A percentile compares a stretch with the other conserved stretches of the same genome.
These are phyloP conservation scores for Ceriagrion tenellum DNA, from an alignment of 2,888 invertebrate species.

Conservation along the genomic window DNA sequence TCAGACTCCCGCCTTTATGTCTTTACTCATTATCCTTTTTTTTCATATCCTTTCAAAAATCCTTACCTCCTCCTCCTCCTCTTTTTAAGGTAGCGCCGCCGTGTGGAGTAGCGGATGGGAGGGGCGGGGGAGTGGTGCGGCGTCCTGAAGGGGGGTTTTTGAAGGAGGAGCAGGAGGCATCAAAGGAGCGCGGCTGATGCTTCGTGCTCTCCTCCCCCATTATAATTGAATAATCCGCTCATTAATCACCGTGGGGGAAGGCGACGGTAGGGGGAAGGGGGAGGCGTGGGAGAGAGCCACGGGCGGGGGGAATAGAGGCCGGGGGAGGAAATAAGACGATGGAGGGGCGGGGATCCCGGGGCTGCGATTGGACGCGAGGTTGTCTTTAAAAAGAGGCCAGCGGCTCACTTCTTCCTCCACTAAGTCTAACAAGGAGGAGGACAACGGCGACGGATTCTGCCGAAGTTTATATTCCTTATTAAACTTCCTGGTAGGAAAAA, in stretches of 20 bases:
- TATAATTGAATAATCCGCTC: conserved; percentile 64
- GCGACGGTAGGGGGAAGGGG: neutral
- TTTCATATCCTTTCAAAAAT: conserved; percentile 4
- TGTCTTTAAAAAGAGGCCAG: neutral
- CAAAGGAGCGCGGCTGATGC: conserved; percentile 21
- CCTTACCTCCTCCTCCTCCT: conserved; percentile 6
- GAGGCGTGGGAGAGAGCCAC: neutral
- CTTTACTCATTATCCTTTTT: conserved; percentile 29
- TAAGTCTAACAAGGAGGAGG: neutral
- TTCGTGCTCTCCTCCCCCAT: conserved; percentile 13
- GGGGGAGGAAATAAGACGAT: neutral
- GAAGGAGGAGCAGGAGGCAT: neutral
- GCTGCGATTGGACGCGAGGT: neutral
- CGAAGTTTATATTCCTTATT: neutral
- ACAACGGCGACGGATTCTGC: neutral
- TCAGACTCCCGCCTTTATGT: neutral
- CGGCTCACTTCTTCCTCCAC: neutral
- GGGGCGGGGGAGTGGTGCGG: neutral
- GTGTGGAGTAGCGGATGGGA: neutral
- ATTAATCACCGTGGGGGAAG: conserved; percentile 47
- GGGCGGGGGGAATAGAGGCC: neutral
- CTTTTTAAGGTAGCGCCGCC: conserved; percentile 21
- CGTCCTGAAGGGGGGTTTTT: neutral
- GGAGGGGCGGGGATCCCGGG: neutral
- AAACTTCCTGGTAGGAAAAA: neutral